Percentiles rank a stretch among this genome's conserved stretches.
Evolutionary conservation across 2,797 vertebrate species (phyloP).

Genomic region (Kryptopterus vitreolus): DNA sequence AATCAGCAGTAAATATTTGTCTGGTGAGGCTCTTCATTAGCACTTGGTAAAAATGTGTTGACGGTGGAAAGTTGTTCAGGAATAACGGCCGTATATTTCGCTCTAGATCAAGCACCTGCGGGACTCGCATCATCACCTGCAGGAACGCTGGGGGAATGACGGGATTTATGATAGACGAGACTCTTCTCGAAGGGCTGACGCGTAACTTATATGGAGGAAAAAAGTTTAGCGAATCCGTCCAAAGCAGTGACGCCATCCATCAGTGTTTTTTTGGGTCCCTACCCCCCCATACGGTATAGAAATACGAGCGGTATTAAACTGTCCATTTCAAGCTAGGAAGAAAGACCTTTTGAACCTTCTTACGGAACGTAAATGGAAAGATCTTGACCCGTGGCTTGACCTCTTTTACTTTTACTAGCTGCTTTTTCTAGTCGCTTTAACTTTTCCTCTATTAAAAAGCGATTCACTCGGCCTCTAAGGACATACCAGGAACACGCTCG

Average conservation of each 20-base stretch:
- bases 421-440: constrained; percentile 28
- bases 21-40: constrained; percentile 38
- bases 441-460: constrained; percentile 35
- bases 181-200: constrained; percentile 10
- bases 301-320: constrained; percentile 45
- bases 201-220: not conserved
- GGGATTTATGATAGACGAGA: constrained; percentile 49
- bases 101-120: constrained; percentile 55
- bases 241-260: constrained; percentile 37
- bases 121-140: constrained; percentile 43
- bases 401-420: constrained; percentile 22
- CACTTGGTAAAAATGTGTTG: constrained; percentile 40
- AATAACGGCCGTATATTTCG: constrained; percentile 52
- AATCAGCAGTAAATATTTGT: constrained; percentile 28
- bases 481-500: constrained; percentile 47
- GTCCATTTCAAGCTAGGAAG: constrained; percentile 34
- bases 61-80: constrained; percentile 55
- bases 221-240: constrained; percentile 13
- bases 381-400: constrained; percentile 21
- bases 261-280: constrained; percentile 37
- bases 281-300: constrained; percentile 47
- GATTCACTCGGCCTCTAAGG: constrained; percentile 40
- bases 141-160: constrained; percentile 41
- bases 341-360: constrained; percentile 47
- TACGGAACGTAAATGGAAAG: not conserved